Conservation (phyloP, 2,797 vertebrate species). For the Anolis apletophallus region DNA sequence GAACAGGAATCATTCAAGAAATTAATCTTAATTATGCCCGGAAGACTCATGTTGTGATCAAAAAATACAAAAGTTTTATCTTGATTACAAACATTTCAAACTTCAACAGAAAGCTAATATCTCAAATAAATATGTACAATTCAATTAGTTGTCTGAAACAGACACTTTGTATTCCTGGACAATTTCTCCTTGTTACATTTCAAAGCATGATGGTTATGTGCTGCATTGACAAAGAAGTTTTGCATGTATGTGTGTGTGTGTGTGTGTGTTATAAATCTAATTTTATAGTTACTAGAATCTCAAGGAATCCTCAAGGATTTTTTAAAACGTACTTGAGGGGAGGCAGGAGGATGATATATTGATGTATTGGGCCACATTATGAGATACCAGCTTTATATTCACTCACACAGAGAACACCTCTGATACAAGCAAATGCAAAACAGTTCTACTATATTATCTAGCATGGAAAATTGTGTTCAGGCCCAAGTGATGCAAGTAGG, state of each 20-base stretch:
- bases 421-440: not conserved
- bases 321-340: no score
- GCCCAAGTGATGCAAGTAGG: not conserved
- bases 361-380: not conserved
- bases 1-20: slow-evolving; percentile 23
- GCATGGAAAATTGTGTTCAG: not conserved
- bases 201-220: not conserved
- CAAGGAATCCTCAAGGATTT: not conserved
- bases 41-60: slow-evolving; percentile 42
- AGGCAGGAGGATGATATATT: not conserved
- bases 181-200: not conserved
- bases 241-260: not conserved
- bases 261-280: not conserved
- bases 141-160: not conserved
- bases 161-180: slow-evolving; percentile 1
- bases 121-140: not conserved
- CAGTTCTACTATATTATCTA: not conserved
- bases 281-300: not conserved
- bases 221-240: rapidly evolving
- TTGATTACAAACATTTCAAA: slow-evolving; percentile 38
- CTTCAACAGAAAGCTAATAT: slow-evolving; percentile 25
- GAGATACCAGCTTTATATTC: not conserved
- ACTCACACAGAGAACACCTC: not conserved
- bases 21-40: slow-evolving; percentile 43
- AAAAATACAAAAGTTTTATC: slow-evolving; percentile 30